Evolutionary conservation across 2,797 vertebrate species (phyloP).

Genomic region (Lepus townsendii): DNA sequence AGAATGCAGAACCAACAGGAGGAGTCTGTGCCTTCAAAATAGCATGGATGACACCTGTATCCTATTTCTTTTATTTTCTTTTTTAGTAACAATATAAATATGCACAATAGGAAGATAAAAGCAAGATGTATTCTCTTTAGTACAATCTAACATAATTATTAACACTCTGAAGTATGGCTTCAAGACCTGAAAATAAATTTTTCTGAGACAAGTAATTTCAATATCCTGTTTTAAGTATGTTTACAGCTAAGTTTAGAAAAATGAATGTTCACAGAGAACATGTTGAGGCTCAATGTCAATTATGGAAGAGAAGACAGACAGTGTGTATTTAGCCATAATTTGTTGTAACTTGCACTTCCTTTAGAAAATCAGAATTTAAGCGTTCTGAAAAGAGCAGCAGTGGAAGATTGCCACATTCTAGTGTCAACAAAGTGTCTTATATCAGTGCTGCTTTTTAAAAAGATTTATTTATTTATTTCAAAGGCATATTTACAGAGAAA

Average conservation of each 20-base stretch:
- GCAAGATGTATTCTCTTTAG: not conserved
- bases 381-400: slow-evolving; percentile 11
- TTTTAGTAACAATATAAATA: not conserved
- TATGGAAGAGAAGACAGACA: not conserved
- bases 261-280: slow-evolving; percentile 32
- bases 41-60: not conserved
- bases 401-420: not conserved
- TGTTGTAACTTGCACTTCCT: slow-evolving; percentile 45
- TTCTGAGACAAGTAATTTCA: slow-evolving; percentile 53
- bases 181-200: not conserved
- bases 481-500: no score
- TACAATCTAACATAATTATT: not conserved
- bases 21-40: slow-evolving; percentile 52
- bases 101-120: slow-evolving; percentile 32
- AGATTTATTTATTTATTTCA: not conserved
- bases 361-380: slow-evolving; percentile 36
- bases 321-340: slow-evolving; percentile 15
- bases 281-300: slow-evolving; percentile 29
- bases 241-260: slow-evolving; percentile 56
- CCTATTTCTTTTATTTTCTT: slow-evolving; percentile 48
- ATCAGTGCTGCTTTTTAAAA: not conserved
- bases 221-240: not conserved
- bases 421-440: not conserved
- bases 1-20: not conserved
- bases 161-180: slow-evolving; percentile 8